Evolutionary conservation across 2,888 invertebrate genomes (phyloP), one percentile per base, ranked within the genome.

Genomic region (Netelia virgata): DNA sequence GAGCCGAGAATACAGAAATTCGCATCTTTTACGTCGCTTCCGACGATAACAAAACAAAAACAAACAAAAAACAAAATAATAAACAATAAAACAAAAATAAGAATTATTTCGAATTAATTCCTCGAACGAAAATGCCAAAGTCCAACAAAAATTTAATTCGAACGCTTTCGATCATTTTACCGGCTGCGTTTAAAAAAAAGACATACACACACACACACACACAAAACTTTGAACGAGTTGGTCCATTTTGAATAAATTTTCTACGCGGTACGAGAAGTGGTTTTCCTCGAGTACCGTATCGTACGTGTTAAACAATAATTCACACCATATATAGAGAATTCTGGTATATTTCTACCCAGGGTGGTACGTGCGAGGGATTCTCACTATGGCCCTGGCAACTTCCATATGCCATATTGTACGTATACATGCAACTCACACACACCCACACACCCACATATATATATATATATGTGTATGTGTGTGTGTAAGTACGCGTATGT

Each of bases 321-420:
- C 47, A 47, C 14, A 47, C 47, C 14, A 47, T 47, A 47, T 47
- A 47, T 57, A 18, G 57, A 18, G 59, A 50, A 63, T 74, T 64
- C 55, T 53, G 47, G 79, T 28, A 11, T 47, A 47, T 47, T 47
- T 14, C 10, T 47, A 14, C 11, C 14, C 47, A 28, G 55, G 55
- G 20, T 61, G n/a, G 47, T 61, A 36, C 55, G 61, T 61, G 61
- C 47, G 20, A 61, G 3, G 23, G 28, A 28, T 28, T 28, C n/a
- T 55, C 57, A 57, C 20, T 61, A 57, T 57, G 64, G 53, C 57
- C 57, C 57, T 43, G 55, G 53, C 70, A 79, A 61, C 61, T 41
- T 70, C 55, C 72, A 63, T 57, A 72, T 79, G 47, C 57, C 55
- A 72, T 64, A 73, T 72, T 64, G 43, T 55, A 57, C 57, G 41